A percentile compares a stretch with the other conserved stretches of the same genome.
These are phyloP conservation scores for Pelecanus crispus DNA, from an alignment of 2,113 vertebrate genomes.

Conservation along the genomic window DNA sequence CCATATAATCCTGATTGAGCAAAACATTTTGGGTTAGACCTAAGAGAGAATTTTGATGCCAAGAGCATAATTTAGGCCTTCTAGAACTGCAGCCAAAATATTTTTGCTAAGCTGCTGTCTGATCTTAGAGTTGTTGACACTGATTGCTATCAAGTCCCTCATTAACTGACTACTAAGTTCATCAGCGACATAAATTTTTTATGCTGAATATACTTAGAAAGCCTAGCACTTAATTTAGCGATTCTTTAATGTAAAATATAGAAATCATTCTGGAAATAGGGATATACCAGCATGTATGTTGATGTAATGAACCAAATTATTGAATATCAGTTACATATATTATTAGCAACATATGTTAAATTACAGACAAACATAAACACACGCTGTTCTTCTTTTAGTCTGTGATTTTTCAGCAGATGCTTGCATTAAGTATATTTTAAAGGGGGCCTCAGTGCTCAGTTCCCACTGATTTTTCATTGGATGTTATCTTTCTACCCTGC, in stretches of 20 bases:
- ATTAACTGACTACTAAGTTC: neutral
- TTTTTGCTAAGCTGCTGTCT: neutral
- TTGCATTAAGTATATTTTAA: neutral
- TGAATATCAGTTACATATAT: neutral
- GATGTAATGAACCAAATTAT: neutral
- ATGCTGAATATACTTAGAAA: neutral
- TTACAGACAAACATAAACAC: neutral
- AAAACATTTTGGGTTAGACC: neutral
- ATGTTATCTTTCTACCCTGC: neutral
- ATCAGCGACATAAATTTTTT: neutral
- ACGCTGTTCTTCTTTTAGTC: neutral
- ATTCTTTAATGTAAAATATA: neutral
- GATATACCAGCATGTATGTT: neutral
- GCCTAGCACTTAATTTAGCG: neutral
- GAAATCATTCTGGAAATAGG: neutral
- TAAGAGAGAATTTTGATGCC: neutral
- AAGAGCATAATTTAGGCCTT: neutral
- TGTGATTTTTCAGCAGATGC: neutral
- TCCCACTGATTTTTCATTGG: neutral
- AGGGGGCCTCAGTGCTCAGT: neutral
- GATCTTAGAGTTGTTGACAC: neutral
- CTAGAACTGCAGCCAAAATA: neutral
- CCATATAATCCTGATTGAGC: neutral
- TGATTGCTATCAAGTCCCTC: neutral
- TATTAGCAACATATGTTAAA: neutral